Evolutionary conservation across 2,113 vertebrate genomes (phyloP), one percentile per base, ranked within the genome.

Genomic region (Dromaius novaehollandiae): DNA sequence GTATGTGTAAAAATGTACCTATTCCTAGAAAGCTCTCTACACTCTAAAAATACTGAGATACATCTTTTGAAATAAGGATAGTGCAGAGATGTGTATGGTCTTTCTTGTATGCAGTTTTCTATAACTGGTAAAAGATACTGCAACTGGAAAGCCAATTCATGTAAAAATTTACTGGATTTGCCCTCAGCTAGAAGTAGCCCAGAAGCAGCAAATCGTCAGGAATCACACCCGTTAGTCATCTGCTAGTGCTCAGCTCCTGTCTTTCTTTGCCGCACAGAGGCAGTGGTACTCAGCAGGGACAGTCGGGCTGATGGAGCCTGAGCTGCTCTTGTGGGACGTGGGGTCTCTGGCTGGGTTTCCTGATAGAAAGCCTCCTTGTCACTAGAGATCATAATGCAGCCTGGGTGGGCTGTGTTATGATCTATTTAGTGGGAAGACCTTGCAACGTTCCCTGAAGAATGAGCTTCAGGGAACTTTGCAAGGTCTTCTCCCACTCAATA

Each of bases 251-350:
- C 22, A 70, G 7, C 21, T 44, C 21, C 44, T 48, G 32, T 64
- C 40, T 65, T 65, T 42, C 64, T 66, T 40, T 66, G 25, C 53
- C 40, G 51, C 38, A 17, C 7, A 32, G 61, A 71, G 70, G 18
- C 68, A 73, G 20, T 8, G 48, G 30, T 30, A 40, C 12, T 68
- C 0, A 0, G 14, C 3, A 6, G 13, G 46, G 16, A 26, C 6
- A 18, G 38, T 40, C 20, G 22, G 7, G 7, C 13, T 17, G 51
- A 34, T 17, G 63, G 30, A 90, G 30, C 22, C 51, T 56, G 55
- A 19, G 36, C 32, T 86, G 34, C 30, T 76, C 19, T 10, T 46
- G 26, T 20, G 48, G 50, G 20, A 30, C 1, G 2, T 28, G 42
- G 14, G 8, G 13, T 13, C 21, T 63, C 32, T 60, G 32, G 26